Base-by-base conservation (phyloP, 1,140 invertebrate species). In the Ceratosolen solmsi region DNA sequence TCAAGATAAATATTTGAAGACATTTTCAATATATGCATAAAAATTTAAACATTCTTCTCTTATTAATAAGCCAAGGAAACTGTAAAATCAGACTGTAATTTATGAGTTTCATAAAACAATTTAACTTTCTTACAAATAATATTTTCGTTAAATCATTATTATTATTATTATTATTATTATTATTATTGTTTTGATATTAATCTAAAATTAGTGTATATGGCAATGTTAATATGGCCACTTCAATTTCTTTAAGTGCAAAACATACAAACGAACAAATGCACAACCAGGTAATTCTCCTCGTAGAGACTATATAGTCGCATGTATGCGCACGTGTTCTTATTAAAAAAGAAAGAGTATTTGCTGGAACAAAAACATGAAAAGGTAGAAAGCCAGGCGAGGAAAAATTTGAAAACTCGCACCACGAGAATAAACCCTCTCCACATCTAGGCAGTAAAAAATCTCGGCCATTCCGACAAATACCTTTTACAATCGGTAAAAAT, bases 401-500 rank as follows among this genome's bases (percentile, higher is more conserved):
- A 25, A 27, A 25, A 58, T 58, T 58, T 8, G 56, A 58, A 27
- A 8, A 27, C 3, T 58, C 56, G 5, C 3, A 25, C 56, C 3
- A 13, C n/a, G 25, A 27, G 25, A 58, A 58, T 72, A 46, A 27
- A 51, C 13, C 25, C 46, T 49, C 0, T 27, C 9, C 13, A 17
- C 41, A 4, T n/a, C 20, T 3, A 15, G 51, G 51, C 9, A 22
- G 20, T 15, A 60, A 79, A 72, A 79, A 72, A 79, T 72, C 38
- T 79, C 36, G 38, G 54, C 11, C 68, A 25, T 72, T 71, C 4
- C 54, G 20, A 33, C 30, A 60, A 75, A 75, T 60, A 54, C 33
- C 38, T 2, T 63, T 4, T 11, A 4, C 65, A 68, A 79, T 79
- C 68, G 78, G 68, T 79, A 72, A 79, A 79, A 79, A 79, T 79